These are phyloP conservation scores for Mesorhabditis sp. DNA, from an alignment of 2,888 invertebrate species.

Conservation along the genomic window DNA sequence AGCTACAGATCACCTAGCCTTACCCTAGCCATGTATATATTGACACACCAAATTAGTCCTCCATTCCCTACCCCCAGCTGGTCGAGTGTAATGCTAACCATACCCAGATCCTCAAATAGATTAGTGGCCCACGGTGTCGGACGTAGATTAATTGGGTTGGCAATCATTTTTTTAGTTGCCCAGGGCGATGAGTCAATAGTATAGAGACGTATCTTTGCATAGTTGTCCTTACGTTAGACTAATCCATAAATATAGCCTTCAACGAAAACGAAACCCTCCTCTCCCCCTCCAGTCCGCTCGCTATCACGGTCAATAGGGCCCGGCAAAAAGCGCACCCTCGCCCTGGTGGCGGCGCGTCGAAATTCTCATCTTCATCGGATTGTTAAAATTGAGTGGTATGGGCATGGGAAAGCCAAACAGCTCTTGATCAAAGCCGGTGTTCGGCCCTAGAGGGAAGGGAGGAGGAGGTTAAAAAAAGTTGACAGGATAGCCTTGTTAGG, in stretches of 20 bases:
- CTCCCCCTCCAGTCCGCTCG: no score
- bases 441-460: neutral
- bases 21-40: neutral
- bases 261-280: no score
- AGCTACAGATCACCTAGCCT: neutral
- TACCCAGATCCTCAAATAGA: neutral
- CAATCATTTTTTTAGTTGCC: neutral
- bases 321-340: no score
- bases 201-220: no score
- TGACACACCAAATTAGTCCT: neutral
- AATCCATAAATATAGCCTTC: no score
- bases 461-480: neutral
- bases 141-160: neutral
- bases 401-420: conserved; percentile 1
- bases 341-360: neutral
- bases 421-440: neutral
- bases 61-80: neutral
- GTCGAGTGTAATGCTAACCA: neutral
- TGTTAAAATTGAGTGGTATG: neutral
- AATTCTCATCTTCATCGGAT: conserved; percentile 3
- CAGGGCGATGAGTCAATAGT: no score
- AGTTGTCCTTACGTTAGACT: no score
- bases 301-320: no score
- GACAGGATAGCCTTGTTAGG: neutral
- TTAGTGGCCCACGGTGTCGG: neutral